phyloP scores from a whole-genome alignment of 2,888 invertebrate species.

The Eilema caniola region DNA sequence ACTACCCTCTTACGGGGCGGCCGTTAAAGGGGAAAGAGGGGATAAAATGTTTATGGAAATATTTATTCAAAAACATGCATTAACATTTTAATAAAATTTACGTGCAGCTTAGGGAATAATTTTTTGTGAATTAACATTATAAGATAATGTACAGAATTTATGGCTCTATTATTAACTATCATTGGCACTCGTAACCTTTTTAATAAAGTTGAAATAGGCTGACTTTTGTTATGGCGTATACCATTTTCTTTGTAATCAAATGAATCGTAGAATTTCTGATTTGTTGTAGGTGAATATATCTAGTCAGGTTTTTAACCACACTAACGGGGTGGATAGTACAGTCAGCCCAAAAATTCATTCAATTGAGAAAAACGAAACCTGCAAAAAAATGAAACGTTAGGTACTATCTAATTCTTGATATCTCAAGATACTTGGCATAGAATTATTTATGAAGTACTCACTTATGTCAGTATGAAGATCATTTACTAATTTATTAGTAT shows the following conservation, averaged over 20 bases:
- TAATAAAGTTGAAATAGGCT: conserved; percentile 26
- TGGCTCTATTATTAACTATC: conserved; percentile 20
- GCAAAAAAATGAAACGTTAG: no score
- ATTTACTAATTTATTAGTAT: not conserved
- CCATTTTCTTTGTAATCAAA: conserved; percentile 23
- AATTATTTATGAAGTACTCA: not conserved
- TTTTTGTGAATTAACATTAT: conserved; percentile 36
- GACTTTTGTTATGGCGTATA: conserved; percentile 14
- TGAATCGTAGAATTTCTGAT: not conserved
- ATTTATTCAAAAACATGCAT: conserved; percentile 52
- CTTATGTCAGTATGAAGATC: not conserved
- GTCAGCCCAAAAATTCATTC: not conserved
- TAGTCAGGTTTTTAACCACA: not conserved
- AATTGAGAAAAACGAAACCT: no score
- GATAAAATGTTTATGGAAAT: conserved; percentile 55
- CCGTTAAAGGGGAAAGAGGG: conserved; percentile 45
- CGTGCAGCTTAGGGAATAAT: conserved; percentile 31
- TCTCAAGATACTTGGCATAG: no score
- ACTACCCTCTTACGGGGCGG: conserved; percentile 50
- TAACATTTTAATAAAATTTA: conserved; percentile 49
- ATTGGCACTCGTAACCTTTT: conserved; percentile 34
- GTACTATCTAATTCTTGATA: no score
- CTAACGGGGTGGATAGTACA: not conserved
- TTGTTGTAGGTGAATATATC: not conserved
- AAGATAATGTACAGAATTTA: conserved; percentile 31